Evolutionary conservation across 2,888 invertebrate genomes (phyloP).

Genomic region (Itoplectis maculator): DNA sequence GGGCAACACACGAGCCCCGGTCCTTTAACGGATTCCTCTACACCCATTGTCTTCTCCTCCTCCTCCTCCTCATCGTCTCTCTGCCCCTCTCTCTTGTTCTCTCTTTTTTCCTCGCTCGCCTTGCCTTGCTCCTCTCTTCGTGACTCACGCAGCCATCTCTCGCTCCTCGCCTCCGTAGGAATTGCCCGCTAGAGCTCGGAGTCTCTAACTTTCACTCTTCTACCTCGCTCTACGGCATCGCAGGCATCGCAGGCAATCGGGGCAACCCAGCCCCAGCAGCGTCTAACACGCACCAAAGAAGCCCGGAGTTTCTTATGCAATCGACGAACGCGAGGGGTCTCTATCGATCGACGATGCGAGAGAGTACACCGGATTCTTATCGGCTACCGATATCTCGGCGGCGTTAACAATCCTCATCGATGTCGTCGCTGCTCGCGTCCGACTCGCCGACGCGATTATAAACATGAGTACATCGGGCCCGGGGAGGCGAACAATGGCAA

Average conservation of each 20-base stretch:
- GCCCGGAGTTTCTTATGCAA: conserved; percentile 66
- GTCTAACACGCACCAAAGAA: conserved; percentile 66
- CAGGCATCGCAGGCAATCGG: conserved; percentile 43
- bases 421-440: conserved; percentile 22
- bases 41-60: conserved; percentile 65
- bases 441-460: conserved; percentile 14
- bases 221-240: conserved; percentile 55
- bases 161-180: conserved; percentile 69
- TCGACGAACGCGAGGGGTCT: conserved; percentile 14
- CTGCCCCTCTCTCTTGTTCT: not conserved
- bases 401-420: conserved; percentile 56
- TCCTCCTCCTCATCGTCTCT: conserved; percentile 18
- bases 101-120: conserved; percentile 23
- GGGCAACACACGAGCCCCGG: conserved; percentile 55
- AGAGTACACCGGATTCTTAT: conserved; percentile 62
- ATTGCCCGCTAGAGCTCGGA: conserved; percentile 64
- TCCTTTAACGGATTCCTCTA: conserved; percentile 71
- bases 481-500: conserved; percentile 34
- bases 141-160: conserved; percentile 70
- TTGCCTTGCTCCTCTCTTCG: conserved; percentile 54
- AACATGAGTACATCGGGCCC: conserved; percentile 37
- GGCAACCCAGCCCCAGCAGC: conserved; percentile 44
- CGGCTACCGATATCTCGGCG: conserved; percentile 59
- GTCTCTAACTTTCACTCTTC: conserved; percentile 71
- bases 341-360: conserved; percentile 62